Percentiles rank a stretch among this genome's conserved stretches.
These are phyloP conservation scores for Takifugu ocellatus DNA, from an alignment of 2,797 vertebrate species.

Conservation along the genomic window DNA sequence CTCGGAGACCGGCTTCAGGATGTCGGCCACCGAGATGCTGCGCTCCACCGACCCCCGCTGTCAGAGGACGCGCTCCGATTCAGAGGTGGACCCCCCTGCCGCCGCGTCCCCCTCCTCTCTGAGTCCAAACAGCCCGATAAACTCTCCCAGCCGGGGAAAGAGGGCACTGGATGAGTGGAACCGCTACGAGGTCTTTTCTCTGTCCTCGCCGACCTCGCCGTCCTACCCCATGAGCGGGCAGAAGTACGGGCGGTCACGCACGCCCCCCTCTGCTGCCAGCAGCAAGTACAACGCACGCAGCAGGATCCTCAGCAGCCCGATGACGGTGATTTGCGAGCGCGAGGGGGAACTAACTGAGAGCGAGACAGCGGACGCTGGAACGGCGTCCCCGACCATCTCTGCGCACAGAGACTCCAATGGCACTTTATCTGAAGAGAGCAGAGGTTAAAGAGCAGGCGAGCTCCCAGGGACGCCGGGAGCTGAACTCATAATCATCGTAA, in stretches of 20 bases:
- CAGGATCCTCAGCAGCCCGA: conserved; percentile 96
- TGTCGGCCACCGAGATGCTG: conserved; percentile 95
- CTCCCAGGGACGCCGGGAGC: conserved; percentile 33
- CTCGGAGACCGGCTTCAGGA: conserved; percentile 87
- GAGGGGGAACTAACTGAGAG: conserved; percentile 83
- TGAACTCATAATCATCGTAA: conserved; percentile 25
- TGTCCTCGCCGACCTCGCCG: conserved; percentile 80
- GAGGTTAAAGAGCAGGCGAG: conserved; percentile 64
- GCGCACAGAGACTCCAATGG: conserved; percentile 65
- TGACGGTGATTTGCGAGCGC: conserved; percentile 96
- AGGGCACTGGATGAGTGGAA: conserved; percentile 87
- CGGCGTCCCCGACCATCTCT: conserved; percentile 29
- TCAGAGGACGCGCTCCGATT: conserved; percentile 81
- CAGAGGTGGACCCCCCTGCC: conserved; percentile 51
- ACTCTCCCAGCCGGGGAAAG: conserved; percentile 80
- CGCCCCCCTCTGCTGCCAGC: conserved; percentile 93
- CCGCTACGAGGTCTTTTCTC: conserved; percentile 82
- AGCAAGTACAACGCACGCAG: conserved; percentile 91
- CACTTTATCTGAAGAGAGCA: conserved; percentile 73
- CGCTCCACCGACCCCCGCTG: conserved; percentile 90
- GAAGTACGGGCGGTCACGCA: conserved; percentile 87
- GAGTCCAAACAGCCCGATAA: conserved; percentile 70
- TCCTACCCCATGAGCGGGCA: conserved; percentile 77
- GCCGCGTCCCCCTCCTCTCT: conserved; percentile 49
- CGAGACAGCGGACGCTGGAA: conserved; percentile 48